Base-by-base conservation (phyloP, 2,888 invertebrate genomes). In the Meteorus colon region DNA sequence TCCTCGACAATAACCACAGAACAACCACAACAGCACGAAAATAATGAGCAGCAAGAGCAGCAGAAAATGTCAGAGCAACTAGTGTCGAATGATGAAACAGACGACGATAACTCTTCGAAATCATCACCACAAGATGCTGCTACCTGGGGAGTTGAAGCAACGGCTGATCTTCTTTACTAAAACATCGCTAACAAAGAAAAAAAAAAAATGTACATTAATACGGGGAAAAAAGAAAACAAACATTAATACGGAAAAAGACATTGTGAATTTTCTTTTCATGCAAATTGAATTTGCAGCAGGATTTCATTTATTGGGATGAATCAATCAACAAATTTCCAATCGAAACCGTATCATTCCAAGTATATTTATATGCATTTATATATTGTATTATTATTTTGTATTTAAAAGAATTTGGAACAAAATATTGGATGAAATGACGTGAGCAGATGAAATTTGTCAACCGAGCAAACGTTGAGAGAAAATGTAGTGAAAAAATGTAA, bases 141-240 rank as follows among this genome's bases (percentile, higher is more conserved):
- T 63, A 86, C 90, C 51, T 91, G 90, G 90, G 90, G 90, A 74
- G 88, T 89, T 45, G 90, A 90, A 79, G 89, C 90, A 45, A 89
- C 90, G 31, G 89, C 90, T 6, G 90, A 91, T 83, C 87, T 91
- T 81, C 87, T 91, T 75, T 91, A 90, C 81, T 91, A 84, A 88
- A 79, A 34, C 34, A 4, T 34, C 34, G 6, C 4, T 55, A 45
- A 29, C 27, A n/a, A 37, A 19, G 41, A 4, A 10, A 41, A 16
- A 51, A 14, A 19, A 41, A n/a, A 55, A 59, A 72, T 63, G n/a
- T n/a, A n/a, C n/a, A n/a, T n/a, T n/a, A n/a, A n/a, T 27, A 19
- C 34, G 16, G 37, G 34, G 14, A 34, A 14, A 65, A 37, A 34
- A 41, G 41, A 37, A 19, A 41, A 24, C 1, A 19, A 37, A 4